Evolutionary conservation across 2,888 invertebrate genomes (phyloP).

Genomic region (Acheta domesticus): DNA sequence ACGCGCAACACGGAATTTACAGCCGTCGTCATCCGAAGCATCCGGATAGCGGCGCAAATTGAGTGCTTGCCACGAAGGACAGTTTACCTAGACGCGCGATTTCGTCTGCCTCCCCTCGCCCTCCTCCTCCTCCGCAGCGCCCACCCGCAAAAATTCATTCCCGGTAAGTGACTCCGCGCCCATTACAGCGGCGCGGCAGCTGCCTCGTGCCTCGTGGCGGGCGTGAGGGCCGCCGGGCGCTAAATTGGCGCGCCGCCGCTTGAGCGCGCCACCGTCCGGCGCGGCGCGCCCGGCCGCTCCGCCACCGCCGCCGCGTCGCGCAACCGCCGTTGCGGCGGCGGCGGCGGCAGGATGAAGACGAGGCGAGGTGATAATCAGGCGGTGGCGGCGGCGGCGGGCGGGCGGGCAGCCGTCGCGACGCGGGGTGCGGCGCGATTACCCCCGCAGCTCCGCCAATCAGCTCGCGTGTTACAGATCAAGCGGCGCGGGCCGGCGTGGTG

Average conservation of each 20-base stretch:
- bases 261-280: not conserved
- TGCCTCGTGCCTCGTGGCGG: too few relatives aligned
- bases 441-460: conserved; percentile 44
- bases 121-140: too few relatives aligned
- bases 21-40: too few relatives aligned
- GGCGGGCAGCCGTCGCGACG: conserved; percentile 38
- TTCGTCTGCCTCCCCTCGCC: too few relatives aligned
- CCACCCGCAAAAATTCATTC: too few relatives aligned
- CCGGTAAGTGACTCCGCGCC: too few relatives aligned
- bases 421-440: conserved; percentile 38
- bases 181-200: too few relatives aligned
- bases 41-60: too few relatives aligned
- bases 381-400: conserved; percentile 40
- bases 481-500: conserved; percentile 43
- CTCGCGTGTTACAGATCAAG: conserved; percentile 5
- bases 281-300: not conserved
- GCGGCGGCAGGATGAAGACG: not conserved
- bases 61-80: too few relatives aligned
- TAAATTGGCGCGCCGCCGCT: not conserved
- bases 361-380: conserved; percentile 35
- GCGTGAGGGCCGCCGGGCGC: too few relatives aligned
- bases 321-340: not conserved
- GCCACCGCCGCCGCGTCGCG: not conserved
- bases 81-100: too few relatives aligned
- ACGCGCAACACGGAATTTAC: too few relatives aligned